These are phyloP conservation scores for Alces alces DNA, from an alignment of 2,113 vertebrate species.

Conservation along the genomic window DNA sequence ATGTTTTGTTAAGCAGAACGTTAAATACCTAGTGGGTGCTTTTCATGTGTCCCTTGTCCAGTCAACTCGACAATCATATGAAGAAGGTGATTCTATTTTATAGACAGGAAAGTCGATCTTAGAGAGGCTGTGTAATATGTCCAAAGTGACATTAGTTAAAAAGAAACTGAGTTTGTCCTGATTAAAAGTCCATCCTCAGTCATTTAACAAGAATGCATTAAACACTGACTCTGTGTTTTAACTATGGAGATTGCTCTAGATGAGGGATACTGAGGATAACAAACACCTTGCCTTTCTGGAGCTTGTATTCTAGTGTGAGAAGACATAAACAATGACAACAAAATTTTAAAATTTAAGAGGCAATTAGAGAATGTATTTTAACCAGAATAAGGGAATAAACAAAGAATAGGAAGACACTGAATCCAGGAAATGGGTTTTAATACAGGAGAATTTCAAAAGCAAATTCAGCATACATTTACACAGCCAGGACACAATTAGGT, in stretches of 20 bases:
- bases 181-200: not conserved
- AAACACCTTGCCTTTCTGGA: not conserved
- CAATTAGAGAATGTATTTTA: not conserved
- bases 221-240: not conserved
- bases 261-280: not conserved
- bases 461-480: not conserved
- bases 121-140: not conserved
- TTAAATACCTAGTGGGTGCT: slow-evolving; percentile 1
- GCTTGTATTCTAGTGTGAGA: not conserved
- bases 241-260: not conserved
- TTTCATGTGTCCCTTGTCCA: not conserved
- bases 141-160: not conserved
- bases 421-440: not conserved
- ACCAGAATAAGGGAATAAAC: not conserved
- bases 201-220: not conserved
- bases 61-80: not conserved
- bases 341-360: not conserved
- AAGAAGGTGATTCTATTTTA: not conserved
- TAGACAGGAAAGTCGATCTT: not conserved
- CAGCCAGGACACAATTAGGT: not conserved
- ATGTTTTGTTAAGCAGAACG: not conserved
- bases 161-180: not conserved
- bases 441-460: not conserved
- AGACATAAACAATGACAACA: not conserved
- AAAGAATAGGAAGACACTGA: not conserved